Base-by-base conservation (phyloP, 2,888 invertebrate genomes). In the Aleiodes testaceus region DNA sequence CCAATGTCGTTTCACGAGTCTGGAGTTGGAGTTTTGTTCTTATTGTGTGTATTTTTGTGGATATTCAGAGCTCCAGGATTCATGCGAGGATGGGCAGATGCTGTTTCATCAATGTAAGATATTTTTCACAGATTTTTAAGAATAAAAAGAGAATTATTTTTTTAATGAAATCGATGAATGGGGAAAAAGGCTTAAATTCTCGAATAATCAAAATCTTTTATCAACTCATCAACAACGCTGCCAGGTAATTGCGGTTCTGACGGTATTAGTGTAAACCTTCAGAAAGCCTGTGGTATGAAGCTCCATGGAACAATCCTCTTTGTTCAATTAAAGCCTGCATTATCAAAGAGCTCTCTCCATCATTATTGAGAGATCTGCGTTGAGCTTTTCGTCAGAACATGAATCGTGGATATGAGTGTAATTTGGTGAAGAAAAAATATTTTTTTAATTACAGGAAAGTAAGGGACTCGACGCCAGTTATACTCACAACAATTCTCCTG, bases 1-100 rank as follows among this genome's bases (percentile, higher is more conserved):
- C 80, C 80, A 0, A 84, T 89, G 75, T 82, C 83, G 16, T 89
- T 87, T 72, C 88, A 89, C 71, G 89, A 90, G 79, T 74, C 73
- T 1, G 79, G 78, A 12, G 88, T 88, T 1, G 73, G 82, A 0
- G 2, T 78, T 0, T 77, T 89, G 2, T 92, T 92, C 78, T 59
- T 87, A 0, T 9, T 87, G 1, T 85, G 90, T 47, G 87, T 91
- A 0, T 26, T 88, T 0, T 83, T 92, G 3, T 92, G 91, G 91
- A 84, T 92, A 72, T 89, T 90, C 72, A 87, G 91, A 16, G 88
- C 89, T 67, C 92, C 92, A 0, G 89, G 90, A 65, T 89, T 91
- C 72, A 84, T 91, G 1, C 83, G 86, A 0, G 92, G 92, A 11
- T 92, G 92, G 91, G 88, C 89, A 1, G 82, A 85, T 61, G 16